These are phyloP conservation scores for Peribatodes rhomboidaria DNA, from an alignment of 2,888 invertebrate species.

Conservation along the genomic window DNA sequence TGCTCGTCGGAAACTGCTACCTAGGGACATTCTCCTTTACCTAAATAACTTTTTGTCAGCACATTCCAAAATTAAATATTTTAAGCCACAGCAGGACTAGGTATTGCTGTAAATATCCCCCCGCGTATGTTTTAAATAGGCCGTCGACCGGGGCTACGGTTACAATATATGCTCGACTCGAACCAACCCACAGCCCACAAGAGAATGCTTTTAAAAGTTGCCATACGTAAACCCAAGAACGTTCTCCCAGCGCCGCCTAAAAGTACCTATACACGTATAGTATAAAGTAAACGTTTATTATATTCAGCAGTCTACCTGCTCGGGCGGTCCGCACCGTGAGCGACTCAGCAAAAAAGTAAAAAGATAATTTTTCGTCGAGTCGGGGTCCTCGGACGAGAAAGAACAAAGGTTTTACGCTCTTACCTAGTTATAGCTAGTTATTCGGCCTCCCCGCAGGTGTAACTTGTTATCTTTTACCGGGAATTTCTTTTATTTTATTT, in stretches of 20 bases:
- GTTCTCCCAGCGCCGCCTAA: conserved; percentile 51
- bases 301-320: conserved; percentile 79
- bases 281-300: conserved; percentile 66
- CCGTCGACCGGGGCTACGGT: conserved; percentile 37
- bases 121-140: conserved; percentile 39
- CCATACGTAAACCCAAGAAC: conserved; percentile 45
- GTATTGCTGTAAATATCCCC: conserved; percentile 32
- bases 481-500: conserved; percentile 73
- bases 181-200: conserved; percentile 45
- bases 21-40: not conserved
- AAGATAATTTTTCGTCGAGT: conserved; percentile 82
- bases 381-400: conserved; percentile 70
- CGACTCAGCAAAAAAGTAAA: conserved; percentile 81
- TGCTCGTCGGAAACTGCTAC: not conserved
- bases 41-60: conserved; percentile 2
- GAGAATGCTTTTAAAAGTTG: conserved; percentile 51
- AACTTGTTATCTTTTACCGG: conserved; percentile 78
- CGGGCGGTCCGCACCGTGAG: conserved; percentile 68
- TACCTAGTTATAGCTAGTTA: conserved; percentile 81
- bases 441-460: conserved; percentile 78
- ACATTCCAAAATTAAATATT: conserved; percentile 12
- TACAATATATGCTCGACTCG: conserved; percentile 36
- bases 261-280: conserved; percentile 51
- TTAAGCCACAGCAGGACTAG: conserved; percentile 22
- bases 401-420: conserved; percentile 80